A percentile compares a stretch with the other conserved stretches of the same genome.
phyloP scores from a whole-genome alignment of 64 coral and sea anemone species.

The Stylophora pistillata region DNA sequence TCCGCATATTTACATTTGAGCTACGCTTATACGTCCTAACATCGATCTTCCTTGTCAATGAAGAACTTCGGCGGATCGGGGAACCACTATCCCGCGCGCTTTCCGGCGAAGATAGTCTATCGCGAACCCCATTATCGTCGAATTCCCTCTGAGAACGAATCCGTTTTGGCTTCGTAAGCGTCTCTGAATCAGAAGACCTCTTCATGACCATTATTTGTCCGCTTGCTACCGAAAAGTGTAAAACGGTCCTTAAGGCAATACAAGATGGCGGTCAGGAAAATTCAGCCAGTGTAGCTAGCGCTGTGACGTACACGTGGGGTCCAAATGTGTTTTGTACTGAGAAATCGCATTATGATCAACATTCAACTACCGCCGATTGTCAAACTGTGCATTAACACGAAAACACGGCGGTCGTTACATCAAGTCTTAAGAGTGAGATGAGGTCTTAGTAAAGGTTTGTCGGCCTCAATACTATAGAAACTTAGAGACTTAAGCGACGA shows the following conservation, averaged over 20 bases:
- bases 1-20: conserved; percentile 88
- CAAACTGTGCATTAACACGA: background rate
- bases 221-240: conserved; percentile 74
- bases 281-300: conserved; percentile 49
- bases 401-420: background rate
- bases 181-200: conserved; percentile 99
- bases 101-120: conserved; percentile 93
- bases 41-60: conserved; percentile 91
- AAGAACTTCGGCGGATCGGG: conserved; percentile 89
- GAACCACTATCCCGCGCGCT: conserved; percentile 88
- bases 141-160: conserved; percentile 87
- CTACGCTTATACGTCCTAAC: conserved; percentile 95
- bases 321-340: conserved; percentile 34
- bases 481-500: too few species aligned
- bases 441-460: too few species aligned
- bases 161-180: conserved; percentile 87
- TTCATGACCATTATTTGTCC: conserved; percentile 99
- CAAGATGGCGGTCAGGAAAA: conserved; percentile 79
- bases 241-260: conserved; percentile 55
- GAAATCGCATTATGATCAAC: conserved; percentile 38
- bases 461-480: too few species aligned
- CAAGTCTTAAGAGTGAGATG: too few species aligned
- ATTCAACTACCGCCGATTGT: background rate
- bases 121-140: conserved; percentile 89
- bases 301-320: conserved; percentile 87